A percentile compares a stretch with the other conserved stretches of the same genome.
Evolutionary conservation across 1,140 invertebrate species (phyloP).

Genomic region (Magallana gigas): DNA sequence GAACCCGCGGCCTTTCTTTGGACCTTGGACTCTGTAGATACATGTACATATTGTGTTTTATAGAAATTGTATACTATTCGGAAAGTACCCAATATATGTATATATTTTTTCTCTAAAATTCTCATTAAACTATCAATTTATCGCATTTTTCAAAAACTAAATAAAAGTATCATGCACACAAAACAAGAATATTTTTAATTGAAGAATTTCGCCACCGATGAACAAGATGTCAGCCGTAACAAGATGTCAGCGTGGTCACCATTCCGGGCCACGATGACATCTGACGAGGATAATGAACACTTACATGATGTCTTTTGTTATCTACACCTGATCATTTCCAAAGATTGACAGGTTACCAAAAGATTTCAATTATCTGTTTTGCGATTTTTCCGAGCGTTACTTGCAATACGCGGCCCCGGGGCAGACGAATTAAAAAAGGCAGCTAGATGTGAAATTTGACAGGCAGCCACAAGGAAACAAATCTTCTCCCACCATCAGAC

Average conservation of each 20-base stretch:
- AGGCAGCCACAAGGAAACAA: constrained; percentile 10
- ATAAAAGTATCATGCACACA: too few relatives aligned
- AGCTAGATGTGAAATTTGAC: constrained; percentile 23
- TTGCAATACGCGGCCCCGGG: neutral
- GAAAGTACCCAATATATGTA: too few relatives aligned
- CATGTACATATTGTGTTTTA: too few relatives aligned
- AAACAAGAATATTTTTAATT: too few relatives aligned
- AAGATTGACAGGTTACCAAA: neutral
- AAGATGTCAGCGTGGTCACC: neutral
- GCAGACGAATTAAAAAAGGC: neutral
- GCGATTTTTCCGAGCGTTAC: constrained; percentile 22
- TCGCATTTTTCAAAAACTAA: too few relatives aligned
- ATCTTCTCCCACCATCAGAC: neutral
- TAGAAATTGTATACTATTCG: too few relatives aligned
- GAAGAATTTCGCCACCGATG: neutral
- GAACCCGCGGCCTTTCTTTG: too few relatives aligned
- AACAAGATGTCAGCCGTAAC: neutral
- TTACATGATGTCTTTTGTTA: constrained; percentile 21
- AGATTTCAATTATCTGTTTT: constrained; percentile 26
- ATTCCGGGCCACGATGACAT: neutral
- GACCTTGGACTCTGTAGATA: too few relatives aligned
- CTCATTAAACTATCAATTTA: too few relatives aligned
- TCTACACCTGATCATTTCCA: neutral
- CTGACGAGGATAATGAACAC: constrained; percentile 12
- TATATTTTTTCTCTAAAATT: too few relatives aligned